These are phyloP conservation scores for Alethe castanea DNA, from an alignment of 2,113 vertebrate genomes.

Conservation along the genomic window DNA sequence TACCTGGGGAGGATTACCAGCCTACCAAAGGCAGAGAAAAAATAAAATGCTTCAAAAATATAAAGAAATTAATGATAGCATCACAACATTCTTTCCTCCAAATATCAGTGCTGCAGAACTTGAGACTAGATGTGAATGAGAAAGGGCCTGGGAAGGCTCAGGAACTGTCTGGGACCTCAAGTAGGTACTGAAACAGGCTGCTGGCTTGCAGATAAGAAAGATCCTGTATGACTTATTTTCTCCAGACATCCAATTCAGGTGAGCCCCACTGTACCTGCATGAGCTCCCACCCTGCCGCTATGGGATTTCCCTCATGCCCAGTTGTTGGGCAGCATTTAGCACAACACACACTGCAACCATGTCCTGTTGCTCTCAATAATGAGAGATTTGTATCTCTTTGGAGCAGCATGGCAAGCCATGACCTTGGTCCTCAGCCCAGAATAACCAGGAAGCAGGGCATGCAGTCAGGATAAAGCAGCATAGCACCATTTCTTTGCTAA, in stretches of 20 bases:
- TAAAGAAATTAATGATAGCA: not conserved
- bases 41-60: not conserved
- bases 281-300: accelerated
- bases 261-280: accelerated
- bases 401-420: not conserved
- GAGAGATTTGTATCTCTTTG: not conserved
- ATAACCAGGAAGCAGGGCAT: not conserved
- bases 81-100: not conserved
- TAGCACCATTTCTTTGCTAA: not conserved
- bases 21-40: not conserved
- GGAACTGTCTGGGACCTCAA: accelerated
- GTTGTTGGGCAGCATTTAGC: not conserved
- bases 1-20: not conserved
- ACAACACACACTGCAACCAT: not conserved
- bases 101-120: not conserved
- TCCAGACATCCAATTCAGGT: not conserved
- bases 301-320: accelerated
- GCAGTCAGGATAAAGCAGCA: not conserved
- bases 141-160: not conserved
- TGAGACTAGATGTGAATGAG: not conserved
- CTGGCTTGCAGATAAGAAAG: not conserved
- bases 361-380: not conserved
- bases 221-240: not conserved
- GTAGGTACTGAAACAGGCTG: not conserved
- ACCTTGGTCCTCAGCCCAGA: not conserved